Evolutionary conservation across 23 tunicate genomes (phyloP).

Genomic region (Oikopleura vanhoeffeni): DNA sequence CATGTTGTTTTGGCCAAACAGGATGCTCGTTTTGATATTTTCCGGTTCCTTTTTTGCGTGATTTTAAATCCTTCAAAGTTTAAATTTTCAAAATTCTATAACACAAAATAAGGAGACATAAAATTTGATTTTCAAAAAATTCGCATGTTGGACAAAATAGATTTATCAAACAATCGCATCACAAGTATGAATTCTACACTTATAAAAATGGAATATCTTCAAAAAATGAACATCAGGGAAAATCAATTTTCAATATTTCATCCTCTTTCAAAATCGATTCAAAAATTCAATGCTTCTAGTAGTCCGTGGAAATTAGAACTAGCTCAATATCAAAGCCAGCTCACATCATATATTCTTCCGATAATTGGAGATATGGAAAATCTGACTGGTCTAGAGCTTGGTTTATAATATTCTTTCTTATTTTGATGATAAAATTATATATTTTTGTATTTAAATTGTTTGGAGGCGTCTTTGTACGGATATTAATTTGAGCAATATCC

Average conservation of each 20-base stretch:
- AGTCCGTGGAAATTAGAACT: background rate
- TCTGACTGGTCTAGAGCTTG: background rate
- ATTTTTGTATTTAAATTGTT: no score
- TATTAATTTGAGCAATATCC: no score
- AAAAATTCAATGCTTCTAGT: background rate
- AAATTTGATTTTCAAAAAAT: conserved; percentile 11
- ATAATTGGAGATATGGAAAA: background rate
- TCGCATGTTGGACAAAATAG: background rate
- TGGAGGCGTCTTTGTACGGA: no score
- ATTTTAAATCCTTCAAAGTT: no score
- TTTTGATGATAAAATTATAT: no score
- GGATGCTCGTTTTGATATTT: no score
- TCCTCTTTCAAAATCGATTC: background rate
- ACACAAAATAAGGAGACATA: background rate
- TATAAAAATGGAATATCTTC: background rate
- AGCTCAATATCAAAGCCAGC: background rate
- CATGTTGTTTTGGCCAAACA: no score
- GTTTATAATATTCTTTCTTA: no score
- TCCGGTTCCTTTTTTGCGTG: no score
- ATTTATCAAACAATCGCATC: background rate
- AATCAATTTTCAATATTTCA: background rate
- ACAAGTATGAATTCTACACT: background rate
- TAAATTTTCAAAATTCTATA: no score
- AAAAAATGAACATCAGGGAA: background rate
- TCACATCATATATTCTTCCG: background rate